Conservation (phyloP, 2,797 vertebrate species). For the Hypotaenidia philippensis region DNA sequence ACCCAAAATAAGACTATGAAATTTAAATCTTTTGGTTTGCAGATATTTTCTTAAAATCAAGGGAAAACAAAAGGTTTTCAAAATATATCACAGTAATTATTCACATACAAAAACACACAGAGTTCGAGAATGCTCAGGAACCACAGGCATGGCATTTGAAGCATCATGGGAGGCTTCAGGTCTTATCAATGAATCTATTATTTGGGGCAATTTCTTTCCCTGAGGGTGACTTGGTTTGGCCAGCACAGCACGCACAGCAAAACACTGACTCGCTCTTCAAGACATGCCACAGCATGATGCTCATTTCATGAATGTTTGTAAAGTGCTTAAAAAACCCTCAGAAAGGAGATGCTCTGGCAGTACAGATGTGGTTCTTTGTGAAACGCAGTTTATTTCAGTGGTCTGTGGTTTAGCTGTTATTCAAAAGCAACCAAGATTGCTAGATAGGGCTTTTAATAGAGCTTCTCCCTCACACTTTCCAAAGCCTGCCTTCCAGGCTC, state of each 20-base stretch:
- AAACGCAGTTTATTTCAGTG: constrained; percentile 65
- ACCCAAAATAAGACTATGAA: background rate
- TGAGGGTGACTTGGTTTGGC: constrained; percentile 42
- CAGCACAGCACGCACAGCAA: background rate
- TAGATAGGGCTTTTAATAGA: constrained; percentile 61
- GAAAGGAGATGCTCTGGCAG: constrained; percentile 47
- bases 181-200: constrained; percentile 65
- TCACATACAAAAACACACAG: background rate
- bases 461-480: constrained; percentile 47
- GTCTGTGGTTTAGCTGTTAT: constrained; percentile 68
- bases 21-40: background rate
- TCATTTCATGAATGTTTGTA: constrained; percentile 42
- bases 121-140: constrained; percentile 16
- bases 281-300: constrained; percentile 56
- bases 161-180: constrained; percentile 62
- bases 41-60: background rate
- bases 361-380: constrained; percentile 51
- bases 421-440: constrained; percentile 65
- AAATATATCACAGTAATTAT: background rate
- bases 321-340: background rate
- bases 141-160: background rate
- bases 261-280: constrained; percentile 46
- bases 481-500: constrained; percentile 52
- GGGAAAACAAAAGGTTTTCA: background rate
- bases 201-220: constrained; percentile 62